Evolutionary conservation across 2,888 invertebrate species (phyloP).

Genomic region (Ischnus inquisitorius): DNA sequence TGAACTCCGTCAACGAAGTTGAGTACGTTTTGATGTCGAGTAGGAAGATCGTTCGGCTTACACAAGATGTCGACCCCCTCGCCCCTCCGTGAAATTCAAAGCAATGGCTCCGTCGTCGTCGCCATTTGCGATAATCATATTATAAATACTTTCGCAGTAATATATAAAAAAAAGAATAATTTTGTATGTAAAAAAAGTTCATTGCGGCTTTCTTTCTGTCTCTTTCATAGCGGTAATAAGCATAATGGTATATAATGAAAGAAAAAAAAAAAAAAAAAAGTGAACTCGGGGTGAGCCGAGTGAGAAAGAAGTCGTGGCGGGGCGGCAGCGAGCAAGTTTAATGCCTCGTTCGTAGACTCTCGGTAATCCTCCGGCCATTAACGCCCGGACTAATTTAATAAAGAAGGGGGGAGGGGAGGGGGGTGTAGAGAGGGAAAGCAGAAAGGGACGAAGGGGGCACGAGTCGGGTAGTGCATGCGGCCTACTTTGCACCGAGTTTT

Average conservation of each 20-base stretch:
- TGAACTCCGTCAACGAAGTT: slow-evolving; percentile 6
- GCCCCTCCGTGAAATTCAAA: background rate
- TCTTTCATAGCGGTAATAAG: slow-evolving; percentile 54
- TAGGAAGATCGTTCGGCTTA: background rate
- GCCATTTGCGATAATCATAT: slow-evolving; percentile 14
- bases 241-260: slow-evolving; percentile 50
- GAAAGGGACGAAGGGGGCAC: slow-evolving; percentile 1
- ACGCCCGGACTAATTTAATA: slow-evolving; percentile 70
- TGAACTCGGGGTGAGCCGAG: slow-evolving; percentile 1
- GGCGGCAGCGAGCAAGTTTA: slow-evolving; percentile 43
- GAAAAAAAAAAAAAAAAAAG: slow-evolving; percentile 21
- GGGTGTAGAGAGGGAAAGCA: background rate
- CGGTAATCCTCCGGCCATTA: slow-evolving; percentile 65
- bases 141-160: slow-evolving; percentile 13
- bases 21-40: slow-evolving; percentile 10
- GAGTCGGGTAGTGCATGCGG: slow-evolving; percentile 39
- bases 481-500: slow-evolving; percentile 56
- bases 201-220: slow-evolving; percentile 4
- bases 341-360: slow-evolving; percentile 45
- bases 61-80: background rate
- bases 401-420: slow-evolving; percentile 40
- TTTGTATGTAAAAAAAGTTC: slow-evolving; percentile 13
- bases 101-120: background rate
- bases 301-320: slow-evolving; percentile 30
- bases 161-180: background rate